phyloP scores from a whole-genome alignment of 2,113 vertebrate species.

The Monarcha castaneiventris region DNA sequence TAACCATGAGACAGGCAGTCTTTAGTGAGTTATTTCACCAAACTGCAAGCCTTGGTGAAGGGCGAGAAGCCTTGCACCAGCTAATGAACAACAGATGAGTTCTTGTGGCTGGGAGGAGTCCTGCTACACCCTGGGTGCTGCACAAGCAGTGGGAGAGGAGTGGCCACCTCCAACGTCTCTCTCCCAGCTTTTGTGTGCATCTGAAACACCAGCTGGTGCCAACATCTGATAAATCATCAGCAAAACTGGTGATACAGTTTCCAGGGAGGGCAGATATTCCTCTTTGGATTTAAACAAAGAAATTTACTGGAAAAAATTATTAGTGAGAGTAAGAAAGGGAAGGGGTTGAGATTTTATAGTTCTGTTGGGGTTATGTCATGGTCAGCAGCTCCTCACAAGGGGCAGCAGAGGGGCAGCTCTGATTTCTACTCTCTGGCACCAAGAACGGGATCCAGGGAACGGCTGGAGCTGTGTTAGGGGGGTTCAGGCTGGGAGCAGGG shows the following conservation, averaged over 20 bases:
- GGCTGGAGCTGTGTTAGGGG: neutral
- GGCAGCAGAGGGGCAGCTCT: neutral
- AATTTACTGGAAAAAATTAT: neutral
- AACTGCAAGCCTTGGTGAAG: neutral
- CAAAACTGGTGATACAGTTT: neutral
- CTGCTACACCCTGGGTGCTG: neutral
- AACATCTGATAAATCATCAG: neutral
- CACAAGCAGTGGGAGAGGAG: neutral
- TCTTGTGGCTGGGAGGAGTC: neutral
- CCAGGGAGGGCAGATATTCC: neutral
- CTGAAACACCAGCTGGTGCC: neutral
- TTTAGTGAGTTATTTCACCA: too few species aligned
- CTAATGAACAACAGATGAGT: rapidly evolving
- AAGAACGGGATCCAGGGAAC: neutral
- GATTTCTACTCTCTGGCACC: neutral
- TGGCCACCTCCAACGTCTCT: neutral
- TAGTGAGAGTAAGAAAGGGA: neutral
- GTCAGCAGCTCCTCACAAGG: neutral
- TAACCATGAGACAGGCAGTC: rapidly evolving
- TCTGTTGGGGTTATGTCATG: neutral
- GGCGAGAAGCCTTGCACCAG: neutral
- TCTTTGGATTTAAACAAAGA: neutral
- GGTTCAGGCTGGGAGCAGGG: rapidly evolving
- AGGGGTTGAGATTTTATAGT: neutral
- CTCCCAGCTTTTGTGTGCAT: neutral